These are phyloP conservation scores for Eudasyphora cyanicolor DNA, from an alignment of 2,888 invertebrate genomes.

Conservation along the genomic window DNA sequence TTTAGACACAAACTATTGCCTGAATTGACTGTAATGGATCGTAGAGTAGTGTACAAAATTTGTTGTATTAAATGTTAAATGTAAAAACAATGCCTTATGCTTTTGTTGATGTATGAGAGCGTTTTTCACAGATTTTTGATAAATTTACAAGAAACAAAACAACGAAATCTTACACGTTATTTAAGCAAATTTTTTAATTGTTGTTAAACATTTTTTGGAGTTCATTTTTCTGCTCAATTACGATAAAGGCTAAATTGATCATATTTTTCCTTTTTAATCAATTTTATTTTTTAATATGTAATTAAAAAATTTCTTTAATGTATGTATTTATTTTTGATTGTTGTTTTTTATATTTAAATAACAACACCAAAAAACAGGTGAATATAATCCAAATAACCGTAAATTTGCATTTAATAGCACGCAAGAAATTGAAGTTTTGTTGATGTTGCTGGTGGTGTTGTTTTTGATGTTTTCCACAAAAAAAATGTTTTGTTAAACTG, in stretches of 20 bases:
- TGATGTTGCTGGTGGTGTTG: neutral
- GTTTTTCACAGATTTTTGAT: neutral
- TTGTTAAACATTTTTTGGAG: conserved; percentile 10
- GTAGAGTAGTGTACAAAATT: neutral
- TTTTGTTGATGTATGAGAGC: conserved; percentile 16
- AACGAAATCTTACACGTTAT: conserved; percentile 22
- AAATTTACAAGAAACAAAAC: neutral
- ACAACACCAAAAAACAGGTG: neutral
- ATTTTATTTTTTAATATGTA: conserved; percentile 29
- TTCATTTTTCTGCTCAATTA: conserved; percentile 48
- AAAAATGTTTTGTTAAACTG: conserved; percentile 17
- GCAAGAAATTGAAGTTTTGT: conserved; percentile 48
- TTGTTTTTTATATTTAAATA: neutral
- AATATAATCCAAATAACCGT: conserved; percentile 49
- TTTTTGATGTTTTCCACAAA: conserved; percentile 13
- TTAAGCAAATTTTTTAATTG: conserved; percentile 15
- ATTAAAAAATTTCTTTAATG: neutral
- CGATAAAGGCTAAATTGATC: conserved; percentile 24
- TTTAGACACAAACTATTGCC: too few relatives aligned
- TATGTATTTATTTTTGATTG: conserved; percentile 31
- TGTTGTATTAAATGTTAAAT: neutral
- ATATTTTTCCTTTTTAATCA: conserved; percentile 5
- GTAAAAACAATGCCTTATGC: neutral
- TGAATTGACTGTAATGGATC: too few relatives aligned
- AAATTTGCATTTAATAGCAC: conserved; percentile 51